Evolutionary conservation across 1,140 invertebrate species (phyloP).

Genomic region (Orussus abietinus): DNA sequence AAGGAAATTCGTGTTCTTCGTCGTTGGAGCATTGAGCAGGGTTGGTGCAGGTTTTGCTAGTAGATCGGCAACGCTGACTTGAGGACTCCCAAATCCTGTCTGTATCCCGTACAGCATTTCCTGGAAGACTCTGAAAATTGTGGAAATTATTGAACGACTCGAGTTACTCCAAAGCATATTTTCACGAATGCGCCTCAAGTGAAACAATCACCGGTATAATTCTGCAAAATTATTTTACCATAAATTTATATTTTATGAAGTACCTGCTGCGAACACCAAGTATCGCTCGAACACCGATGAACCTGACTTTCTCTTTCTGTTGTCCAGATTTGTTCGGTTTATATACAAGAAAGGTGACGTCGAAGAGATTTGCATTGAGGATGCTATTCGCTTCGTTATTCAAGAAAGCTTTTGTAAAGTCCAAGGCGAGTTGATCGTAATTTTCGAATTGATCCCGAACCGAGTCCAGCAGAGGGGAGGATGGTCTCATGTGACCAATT

Average conservation of each 20-base stretch:
- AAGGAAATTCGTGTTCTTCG: constrained; percentile 88
- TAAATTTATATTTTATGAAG: constrained; percentile 19
- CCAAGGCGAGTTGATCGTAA: constrained; percentile 89
- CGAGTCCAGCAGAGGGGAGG: constrained; percentile 85
- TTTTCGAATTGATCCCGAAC: constrained; percentile 90
- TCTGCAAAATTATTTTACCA: constrained; percentile 4
- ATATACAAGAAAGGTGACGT: constrained; percentile 87
- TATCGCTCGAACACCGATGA: constrained; percentile 87
- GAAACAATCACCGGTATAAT: too few species aligned
- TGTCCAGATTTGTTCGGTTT: too few species aligned
- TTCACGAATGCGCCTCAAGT: too few species aligned
- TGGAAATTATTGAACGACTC: background rate
- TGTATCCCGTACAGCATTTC: constrained; percentile 95
- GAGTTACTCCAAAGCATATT: too few species aligned
- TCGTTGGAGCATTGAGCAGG: constrained; percentile 75
- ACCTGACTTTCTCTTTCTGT: constrained; percentile 83
- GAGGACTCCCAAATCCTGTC: constrained; percentile 87
- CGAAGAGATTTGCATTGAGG: constrained; percentile 77
- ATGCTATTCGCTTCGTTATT: constrained; percentile 70
- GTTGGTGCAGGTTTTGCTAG: constrained; percentile 80
- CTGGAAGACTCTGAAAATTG: constrained; percentile 66
- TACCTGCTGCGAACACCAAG: constrained; percentile 84
- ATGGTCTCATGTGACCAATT: constrained; percentile 91
- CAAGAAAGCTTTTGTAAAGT: constrained; percentile 86
- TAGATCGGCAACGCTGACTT: constrained; percentile 85